phyloP scores from a whole-genome alignment of 2,888 invertebrate genomes.

The Chesias legatella region DNA sequence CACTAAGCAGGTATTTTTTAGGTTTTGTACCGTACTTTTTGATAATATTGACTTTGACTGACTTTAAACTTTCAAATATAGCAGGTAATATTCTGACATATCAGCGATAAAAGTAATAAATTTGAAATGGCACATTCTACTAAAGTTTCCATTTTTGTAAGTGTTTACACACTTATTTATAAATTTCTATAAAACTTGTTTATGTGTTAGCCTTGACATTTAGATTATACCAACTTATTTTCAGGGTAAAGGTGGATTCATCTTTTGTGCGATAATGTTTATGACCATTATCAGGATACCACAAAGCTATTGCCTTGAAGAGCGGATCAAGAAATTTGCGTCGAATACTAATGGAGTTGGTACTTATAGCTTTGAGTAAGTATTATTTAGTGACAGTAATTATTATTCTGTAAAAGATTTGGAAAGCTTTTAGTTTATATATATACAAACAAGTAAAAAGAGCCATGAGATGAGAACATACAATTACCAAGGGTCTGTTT shows the following conservation, averaged over 20 bases:
- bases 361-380: constrained; percentile 73
- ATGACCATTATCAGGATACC: constrained; percentile 37
- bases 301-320: constrained; percentile 39
- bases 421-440: neutral
- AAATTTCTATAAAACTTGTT: constrained; percentile 21
- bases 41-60: no score
- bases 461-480: no score
- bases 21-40: no score
- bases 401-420: constrained; percentile 6
- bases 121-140: no score
- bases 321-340: constrained; percentile 51
- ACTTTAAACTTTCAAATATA: neutral
- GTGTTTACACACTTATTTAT: no score
- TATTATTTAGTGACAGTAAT: constrained; percentile 26
- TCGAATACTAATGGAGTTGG: constrained; percentile 68
- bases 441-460: no score
- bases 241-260: constrained; percentile 52
- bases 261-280: constrained; percentile 39
- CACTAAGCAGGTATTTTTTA: no score
- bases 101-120: no score
- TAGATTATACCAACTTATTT: constrained; percentile 39
- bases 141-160: constrained; percentile 1
- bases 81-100: no score
- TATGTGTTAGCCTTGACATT: constrained; percentile 53
- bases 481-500: no score